These are phyloP conservation scores for Micrastur ruficollis DNA, from an alignment of 2,797 vertebrate genomes.

Conservation along the genomic window DNA sequence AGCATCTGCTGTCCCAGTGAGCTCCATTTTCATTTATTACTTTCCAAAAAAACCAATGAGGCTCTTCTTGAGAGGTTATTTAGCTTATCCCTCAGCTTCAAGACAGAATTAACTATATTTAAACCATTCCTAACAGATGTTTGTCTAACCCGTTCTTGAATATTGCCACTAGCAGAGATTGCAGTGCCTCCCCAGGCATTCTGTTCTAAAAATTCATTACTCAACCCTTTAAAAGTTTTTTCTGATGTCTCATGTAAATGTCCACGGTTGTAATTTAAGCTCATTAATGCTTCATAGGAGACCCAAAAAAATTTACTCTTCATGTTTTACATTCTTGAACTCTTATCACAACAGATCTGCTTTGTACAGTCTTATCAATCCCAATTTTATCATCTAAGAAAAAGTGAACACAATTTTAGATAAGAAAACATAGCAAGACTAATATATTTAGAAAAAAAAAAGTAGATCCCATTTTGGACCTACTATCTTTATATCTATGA, in stretches of 20 bases:
- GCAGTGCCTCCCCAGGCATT: neutral
- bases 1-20: neutral
- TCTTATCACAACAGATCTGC: neutral
- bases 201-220: neutral
- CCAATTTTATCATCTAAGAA: neutral
- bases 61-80: neutral
- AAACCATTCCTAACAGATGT: neutral
- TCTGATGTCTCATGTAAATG: neutral
- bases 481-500: conserved; percentile 55
- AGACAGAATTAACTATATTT: neutral
- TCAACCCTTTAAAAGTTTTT: neutral
- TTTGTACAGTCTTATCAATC: neutral
- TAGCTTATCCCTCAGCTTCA: neutral
- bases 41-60: neutral
- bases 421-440: conserved; percentile 49
- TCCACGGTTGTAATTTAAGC: neutral
- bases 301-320: neutral
- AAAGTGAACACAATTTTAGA: neutral
- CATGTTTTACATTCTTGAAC: neutral
- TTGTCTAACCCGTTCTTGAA: neutral
- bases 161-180: neutral
- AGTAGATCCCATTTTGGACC: conserved; percentile 49
- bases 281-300: neutral
- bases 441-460: conserved; percentile 48
- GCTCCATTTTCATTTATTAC: neutral